These are phyloP conservation scores for Cephus cinctus DNA, from an alignment of 1,140 invertebrate genomes.

Conservation along the genomic window DNA sequence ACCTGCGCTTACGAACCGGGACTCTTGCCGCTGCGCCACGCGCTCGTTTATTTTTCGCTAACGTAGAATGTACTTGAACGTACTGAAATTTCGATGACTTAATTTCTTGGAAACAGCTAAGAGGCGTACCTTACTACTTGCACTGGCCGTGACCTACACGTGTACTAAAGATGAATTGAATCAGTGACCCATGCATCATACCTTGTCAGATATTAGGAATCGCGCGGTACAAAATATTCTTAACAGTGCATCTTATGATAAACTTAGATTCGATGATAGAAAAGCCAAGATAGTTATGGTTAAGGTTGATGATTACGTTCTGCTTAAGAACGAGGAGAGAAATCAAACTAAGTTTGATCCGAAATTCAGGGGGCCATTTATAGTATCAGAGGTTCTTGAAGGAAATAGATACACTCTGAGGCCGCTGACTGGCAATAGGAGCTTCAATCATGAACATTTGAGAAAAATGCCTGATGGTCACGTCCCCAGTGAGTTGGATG, in stretches of 20 bases:
- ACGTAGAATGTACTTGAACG: no score
- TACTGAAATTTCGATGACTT: no score
- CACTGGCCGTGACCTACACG: slow-evolving; percentile 17
- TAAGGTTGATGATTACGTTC: slow-evolving; percentile 34
- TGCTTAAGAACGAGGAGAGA: slow-evolving; percentile 36
- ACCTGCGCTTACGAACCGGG: no score
- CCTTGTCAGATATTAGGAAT: slow-evolving; percentile 1
- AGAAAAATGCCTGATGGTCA: slow-evolving; percentile 22
- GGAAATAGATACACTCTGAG: slow-evolving; percentile 24
- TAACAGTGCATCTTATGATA: slow-evolving; percentile 22
- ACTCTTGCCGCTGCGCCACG: no score
- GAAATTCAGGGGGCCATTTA: slow-evolving; percentile 37
- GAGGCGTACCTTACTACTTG: no score
- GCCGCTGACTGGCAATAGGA: slow-evolving; percentile 14
- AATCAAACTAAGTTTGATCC: slow-evolving; percentile 40
- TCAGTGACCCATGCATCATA: no score
- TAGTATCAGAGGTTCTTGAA: slow-evolving; percentile 29
- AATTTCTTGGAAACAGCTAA: no score
- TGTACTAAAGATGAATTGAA: not conserved
- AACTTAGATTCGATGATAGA: slow-evolving; percentile 32
- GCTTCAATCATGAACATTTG: slow-evolving; percentile 32
- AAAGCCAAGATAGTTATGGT: slow-evolving; percentile 32
- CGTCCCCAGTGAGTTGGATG: no score
- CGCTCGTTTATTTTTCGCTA: no score
- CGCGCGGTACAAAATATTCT: slow-evolving; percentile 1